Base-by-base conservation (phyloP, 2,797 vertebrate species). In the Cyclopterus lumpus region DNA sequence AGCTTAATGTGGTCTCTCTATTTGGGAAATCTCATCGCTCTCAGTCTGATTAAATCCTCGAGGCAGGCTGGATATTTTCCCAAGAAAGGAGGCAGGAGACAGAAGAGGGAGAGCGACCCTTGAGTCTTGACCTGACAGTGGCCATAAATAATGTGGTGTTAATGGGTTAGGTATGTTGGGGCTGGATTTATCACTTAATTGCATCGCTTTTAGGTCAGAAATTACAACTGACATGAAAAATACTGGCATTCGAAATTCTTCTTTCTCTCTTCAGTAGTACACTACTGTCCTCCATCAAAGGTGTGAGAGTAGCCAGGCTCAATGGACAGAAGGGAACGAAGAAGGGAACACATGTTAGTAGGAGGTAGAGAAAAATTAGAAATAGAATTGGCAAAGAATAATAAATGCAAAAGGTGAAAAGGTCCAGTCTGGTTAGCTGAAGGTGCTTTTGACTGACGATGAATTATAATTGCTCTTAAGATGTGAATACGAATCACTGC, bases 1-100 rank as follows among this genome's bases (percentile, higher is more conserved):
- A 60, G 68, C 76, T 72, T 90, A 85, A 90, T 88, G 81, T 79
- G 70, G 34, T 77, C 67, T 86, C 79, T 88, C 78, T 89, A 82
- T 90, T 88, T 88, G 66, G 80, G 82, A 81, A 88, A 79, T 88
- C 59, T 55, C 66, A 77, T 88, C 38, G 51, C 77, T 91, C 69
- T 86, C 66, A 65, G 68, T 72, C 80, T 82, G 80, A 92, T 90
- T 84, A 87, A 73, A 70, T 86, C 84, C 77, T 79, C 22, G 53
- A 71, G 66, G 80, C 79, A 60, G 55, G 64, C 65, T 58, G 67
- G 77, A 81, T 71, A 73, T 77, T 77, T 77, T 67, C 79, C 73
- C 44, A 68, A 71, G 79, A 79, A 76, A 65, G 60, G 60, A 66
- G 83, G 59, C 57, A 64, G n/a, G 42, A 72, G 69, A 74, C 44